These are phyloP conservation scores for Zosterops japonicus DNA, from an alignment of 2,113 vertebrate species.

Conservation along the genomic window DNA sequence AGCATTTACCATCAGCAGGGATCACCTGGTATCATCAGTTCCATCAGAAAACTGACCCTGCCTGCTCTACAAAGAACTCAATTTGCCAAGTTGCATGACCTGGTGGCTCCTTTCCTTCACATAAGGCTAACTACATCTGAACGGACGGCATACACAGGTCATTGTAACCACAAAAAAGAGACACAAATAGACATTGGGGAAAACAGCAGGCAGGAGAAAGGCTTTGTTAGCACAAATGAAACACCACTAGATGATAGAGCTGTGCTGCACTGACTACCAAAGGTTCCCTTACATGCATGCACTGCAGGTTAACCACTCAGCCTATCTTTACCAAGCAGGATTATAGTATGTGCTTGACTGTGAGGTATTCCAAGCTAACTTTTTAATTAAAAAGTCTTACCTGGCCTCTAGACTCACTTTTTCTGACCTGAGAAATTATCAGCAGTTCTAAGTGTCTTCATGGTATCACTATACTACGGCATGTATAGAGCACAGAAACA, in stretches of 20 bases:
- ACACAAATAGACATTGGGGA: not conserved
- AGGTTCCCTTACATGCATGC: not conserved
- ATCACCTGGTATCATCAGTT: not conserved
- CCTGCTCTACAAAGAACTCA: not conserved
- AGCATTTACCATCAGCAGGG: not conserved
- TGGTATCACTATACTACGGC: not conserved
- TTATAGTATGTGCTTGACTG: not conserved
- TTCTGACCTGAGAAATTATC: not conserved
- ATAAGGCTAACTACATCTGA: not conserved
- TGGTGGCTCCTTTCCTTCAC: not conserved
- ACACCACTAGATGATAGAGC: not conserved
- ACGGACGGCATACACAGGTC: fast-evolving
- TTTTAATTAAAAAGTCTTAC: not conserved
- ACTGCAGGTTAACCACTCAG: not conserved
- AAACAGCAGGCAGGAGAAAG: not conserved
- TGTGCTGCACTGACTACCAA: not conserved
- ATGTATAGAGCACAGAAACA: not conserved
- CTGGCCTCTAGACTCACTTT: not conserved
- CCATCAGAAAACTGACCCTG: not conserved
- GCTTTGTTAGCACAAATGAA: not conserved
- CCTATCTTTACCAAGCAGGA: not conserved
- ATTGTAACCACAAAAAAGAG: not conserved
- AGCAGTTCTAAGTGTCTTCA: not conserved
- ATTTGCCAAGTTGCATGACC: not conserved
- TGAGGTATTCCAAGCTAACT: not conserved